phyloP scores from a whole-genome alignment of 2,113 vertebrate species.

The Toxotes chatareus region DNA sequence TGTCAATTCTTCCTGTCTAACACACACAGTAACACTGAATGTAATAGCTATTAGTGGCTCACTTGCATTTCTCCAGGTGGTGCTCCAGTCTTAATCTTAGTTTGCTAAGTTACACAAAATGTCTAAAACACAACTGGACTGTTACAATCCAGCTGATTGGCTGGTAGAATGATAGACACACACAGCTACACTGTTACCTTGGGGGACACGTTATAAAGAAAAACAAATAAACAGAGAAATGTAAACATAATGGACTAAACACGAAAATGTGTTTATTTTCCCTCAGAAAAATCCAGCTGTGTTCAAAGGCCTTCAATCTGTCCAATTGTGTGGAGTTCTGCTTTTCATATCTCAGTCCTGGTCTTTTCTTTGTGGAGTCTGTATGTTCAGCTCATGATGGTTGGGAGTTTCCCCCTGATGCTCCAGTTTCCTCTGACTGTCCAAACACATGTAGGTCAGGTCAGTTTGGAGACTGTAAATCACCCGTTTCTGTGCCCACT shows the following conservation, averaged over 20 bases:
- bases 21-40: not conserved
- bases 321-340: not conserved
- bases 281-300: no score
- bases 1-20: not conserved
- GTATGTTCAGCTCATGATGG: constrained; percentile 5
- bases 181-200: not conserved
- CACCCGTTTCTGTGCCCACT: not conserved
- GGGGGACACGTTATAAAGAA: not conserved
- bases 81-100: not conserved
- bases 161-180: constrained; percentile 7
- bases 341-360: not conserved
- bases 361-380: not conserved
- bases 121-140: not conserved
- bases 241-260: no score
- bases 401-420: not conserved
- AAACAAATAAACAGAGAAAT: not conserved
- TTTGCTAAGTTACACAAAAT: not conserved
- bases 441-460: constrained; percentile 41
- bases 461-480: constrained; percentile 35
- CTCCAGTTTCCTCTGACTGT: constrained; percentile 33
- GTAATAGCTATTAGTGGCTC: not conserved
- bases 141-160: constrained; percentile 32
- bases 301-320: no score
- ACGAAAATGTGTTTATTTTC: no score
- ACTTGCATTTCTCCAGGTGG: not conserved